phyloP scores from a whole-genome alignment of 2,113 vertebrate species.

The Vombatus ursinus region DNA sequence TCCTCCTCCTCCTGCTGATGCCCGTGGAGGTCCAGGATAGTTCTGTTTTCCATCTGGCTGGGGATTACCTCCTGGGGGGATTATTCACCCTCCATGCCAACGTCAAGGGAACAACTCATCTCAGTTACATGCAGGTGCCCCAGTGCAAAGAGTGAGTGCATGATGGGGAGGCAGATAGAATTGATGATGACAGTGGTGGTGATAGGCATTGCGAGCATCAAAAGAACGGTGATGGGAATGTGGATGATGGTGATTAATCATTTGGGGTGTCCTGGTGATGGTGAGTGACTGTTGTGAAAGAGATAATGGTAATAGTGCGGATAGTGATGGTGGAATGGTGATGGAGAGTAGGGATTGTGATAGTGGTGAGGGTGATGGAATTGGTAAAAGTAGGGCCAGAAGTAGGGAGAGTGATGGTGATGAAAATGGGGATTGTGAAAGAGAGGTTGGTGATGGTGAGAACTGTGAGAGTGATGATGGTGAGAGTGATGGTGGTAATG shows the following conservation, averaged over 20 bases:
- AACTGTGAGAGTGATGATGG: rapidly evolving
- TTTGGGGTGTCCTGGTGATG: neutral
- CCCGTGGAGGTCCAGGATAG: neutral
- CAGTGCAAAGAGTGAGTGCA: slow-evolving; percentile 71
- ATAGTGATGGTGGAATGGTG: rapidly evolving
- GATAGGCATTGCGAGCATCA: neutral
- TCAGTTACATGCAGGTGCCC: slow-evolving; percentile 59
- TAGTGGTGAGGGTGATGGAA: rapidly evolving
- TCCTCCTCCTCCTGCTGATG: slow-evolving; percentile 2
- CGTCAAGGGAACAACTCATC: neutral
- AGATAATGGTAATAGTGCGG: rapidly evolving
- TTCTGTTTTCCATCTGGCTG: slow-evolving; percentile 80
- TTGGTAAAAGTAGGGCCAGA: rapidly evolving
- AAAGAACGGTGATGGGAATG: neutral
- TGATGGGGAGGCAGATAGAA: rapidly evolving
- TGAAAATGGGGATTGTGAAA: neutral
- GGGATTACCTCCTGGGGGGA: slow-evolving; percentile 86
- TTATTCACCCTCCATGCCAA: slow-evolving; percentile 86
- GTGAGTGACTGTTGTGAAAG: neutral
- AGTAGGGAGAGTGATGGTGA: rapidly evolving
- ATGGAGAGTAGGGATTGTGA: rapidly evolving
- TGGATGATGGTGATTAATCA: neutral
- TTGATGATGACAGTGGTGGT: rapidly evolving
- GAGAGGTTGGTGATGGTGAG: rapidly evolving
- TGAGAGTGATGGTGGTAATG: neutral